Conservation (phyloP, 2,888 invertebrate species). For the Scaptomyza flava region DNA sequence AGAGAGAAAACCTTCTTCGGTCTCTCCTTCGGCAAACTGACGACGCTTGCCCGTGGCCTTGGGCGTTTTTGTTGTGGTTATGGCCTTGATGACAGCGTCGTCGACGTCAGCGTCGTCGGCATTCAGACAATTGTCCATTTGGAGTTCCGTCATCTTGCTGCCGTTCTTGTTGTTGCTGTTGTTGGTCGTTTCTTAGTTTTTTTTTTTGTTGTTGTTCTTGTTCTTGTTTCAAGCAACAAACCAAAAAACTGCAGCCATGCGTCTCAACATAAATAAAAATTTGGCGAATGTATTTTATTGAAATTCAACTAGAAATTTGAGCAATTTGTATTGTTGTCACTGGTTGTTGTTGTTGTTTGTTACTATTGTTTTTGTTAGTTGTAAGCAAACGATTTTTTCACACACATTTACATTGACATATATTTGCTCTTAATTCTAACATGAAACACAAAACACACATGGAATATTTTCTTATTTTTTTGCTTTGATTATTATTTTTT, state of each 20-base stretch:
- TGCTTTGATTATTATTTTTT: conserved; percentile 21
- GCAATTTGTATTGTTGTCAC: conserved; percentile 25
- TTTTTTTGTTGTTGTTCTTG: conserved; percentile 23
- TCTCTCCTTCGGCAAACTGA: conserved; percentile 44
- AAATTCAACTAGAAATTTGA: conserved; percentile 44
- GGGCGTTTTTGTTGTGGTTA: conserved; percentile 33
- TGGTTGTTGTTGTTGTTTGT: conserved; percentile 18
- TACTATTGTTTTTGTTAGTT: conserved; percentile 14
- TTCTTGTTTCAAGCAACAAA: conserved; percentile 45
- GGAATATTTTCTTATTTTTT: conserved; percentile 13
- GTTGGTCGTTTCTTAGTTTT: conserved; percentile 11
- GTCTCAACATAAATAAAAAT: conserved; percentile 42
- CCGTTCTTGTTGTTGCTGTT: conserved; percentile 7
- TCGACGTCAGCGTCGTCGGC: conserved; percentile 37
- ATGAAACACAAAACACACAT: conserved; percentile 59
- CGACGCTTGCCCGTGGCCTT: conserved; percentile 54
- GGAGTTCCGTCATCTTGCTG: conserved; percentile 63
- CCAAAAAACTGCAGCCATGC: conserved; percentile 41
- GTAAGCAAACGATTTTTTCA: conserved; percentile 4
- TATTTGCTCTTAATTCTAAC: conserved; percentile 45
- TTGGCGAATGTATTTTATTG: conserved; percentile 16
- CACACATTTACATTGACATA: conserved; percentile 19
- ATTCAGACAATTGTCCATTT: conserved; percentile 51
- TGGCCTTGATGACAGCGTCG: conserved; percentile 44
- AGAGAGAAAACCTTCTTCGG: conserved; percentile 79